A percentile compares a stretch with the other conserved stretches of the same genome.
Evolutionary conservation across 2,888 invertebrate genomes (phyloP).

Genomic region (Cordilura impudica): DNA sequence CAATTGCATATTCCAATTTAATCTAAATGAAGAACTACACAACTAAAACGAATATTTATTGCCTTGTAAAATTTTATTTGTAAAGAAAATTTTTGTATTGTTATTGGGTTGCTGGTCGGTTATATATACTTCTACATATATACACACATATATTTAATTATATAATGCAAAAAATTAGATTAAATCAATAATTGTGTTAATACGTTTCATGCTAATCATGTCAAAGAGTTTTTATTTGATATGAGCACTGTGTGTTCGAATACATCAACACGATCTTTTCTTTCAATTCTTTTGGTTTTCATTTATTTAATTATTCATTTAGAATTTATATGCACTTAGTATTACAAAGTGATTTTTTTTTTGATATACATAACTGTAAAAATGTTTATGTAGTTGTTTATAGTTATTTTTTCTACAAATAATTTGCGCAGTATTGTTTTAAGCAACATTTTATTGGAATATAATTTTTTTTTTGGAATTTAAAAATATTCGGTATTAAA

Average conservation of each 20-base stretch:
- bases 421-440: constrained; percentile 1
- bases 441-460: neutral
- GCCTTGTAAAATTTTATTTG: too few species aligned
- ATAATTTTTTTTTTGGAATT: neutral
- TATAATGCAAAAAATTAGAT: constrained; percentile 48
- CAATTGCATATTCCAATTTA: too few species aligned
- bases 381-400: neutral
- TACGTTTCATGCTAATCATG: constrained; percentile 31
- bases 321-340: neutral
- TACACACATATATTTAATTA: constrained; percentile 20
- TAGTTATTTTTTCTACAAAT: too few species aligned
- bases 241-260: neutral
- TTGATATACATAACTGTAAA: too few species aligned
- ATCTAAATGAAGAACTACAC: too few species aligned
- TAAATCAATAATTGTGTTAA: constrained; percentile 51
- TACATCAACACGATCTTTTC: neutral
- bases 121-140: too few species aligned
- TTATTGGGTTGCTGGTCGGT: neutral
- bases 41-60: too few species aligned
- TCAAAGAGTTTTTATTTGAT: neutral
- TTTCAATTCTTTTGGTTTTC: neutral
- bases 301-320: neutral
- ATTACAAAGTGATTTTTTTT: neutral
- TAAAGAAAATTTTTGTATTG: too few species aligned
- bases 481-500: neutral